Evolutionary conservation across 1,140 invertebrate species (phyloP), one percentile per base, ranked within the genome.

Genomic region (Zophobas morio): DNA sequence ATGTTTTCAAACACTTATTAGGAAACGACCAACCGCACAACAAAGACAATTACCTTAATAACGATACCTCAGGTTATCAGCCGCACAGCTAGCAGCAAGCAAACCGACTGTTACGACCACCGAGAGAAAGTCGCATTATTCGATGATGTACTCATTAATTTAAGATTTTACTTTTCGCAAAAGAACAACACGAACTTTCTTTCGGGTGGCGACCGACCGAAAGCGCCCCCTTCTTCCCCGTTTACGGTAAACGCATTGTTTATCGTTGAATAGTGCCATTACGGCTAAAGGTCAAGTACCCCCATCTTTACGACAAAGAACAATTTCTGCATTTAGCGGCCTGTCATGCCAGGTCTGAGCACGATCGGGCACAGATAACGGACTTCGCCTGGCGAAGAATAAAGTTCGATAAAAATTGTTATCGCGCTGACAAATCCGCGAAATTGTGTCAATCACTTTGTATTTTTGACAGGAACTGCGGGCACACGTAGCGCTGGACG

Each of bases 81-180:
- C 39, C 42, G n/a, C 5, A 66, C 39, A 37, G 36, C 42, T 42
- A 39, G 33, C 6, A 66, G 33, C 60, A 46, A 34, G 37, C 20
- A 66, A 20, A 20, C 20, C 20, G 20, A 20, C 20, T 20, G 20
- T 20, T 20, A 20, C 20, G 20, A 20, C 20, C 20, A 20, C 20
- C 20, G 56, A 66, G 60, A 66, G 60, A 66, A 66, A 66, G 60
- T 66, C 56, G 56, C 60, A 66, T 66, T 66, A 66, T 66, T 66
- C 60, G 60, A 66, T 66, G 60, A 66, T 66, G 36, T 66, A 39
- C 39, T 66, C n/a, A 42, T 66, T 66, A 66, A 66, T 66, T 66
- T 39, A 32, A 66, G 60, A 66, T 66, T 66, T 66, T 66, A 66
- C 60, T 66, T 66, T 66, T 66, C 6, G 60, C 60, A 66, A 66